A percentile compares a stretch with the other conserved stretches of the same genome.
phyloP scores from a whole-genome alignment of 1,140 invertebrate species.

The Pectinophora gossypiella region DNA sequence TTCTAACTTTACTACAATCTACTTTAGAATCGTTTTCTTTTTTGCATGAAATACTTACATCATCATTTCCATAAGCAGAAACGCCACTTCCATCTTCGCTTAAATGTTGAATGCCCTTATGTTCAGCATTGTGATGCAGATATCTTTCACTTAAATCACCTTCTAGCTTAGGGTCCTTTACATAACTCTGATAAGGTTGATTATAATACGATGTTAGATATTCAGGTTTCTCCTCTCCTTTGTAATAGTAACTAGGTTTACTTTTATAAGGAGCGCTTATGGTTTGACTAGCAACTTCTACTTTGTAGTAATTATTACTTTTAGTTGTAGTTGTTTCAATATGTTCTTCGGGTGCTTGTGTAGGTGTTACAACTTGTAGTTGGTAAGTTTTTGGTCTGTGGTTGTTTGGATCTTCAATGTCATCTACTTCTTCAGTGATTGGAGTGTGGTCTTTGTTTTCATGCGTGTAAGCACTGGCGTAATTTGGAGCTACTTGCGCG shows the following conservation, averaged over 20 bases:
- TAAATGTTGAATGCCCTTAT: slow-evolving; percentile 52
- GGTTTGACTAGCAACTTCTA: slow-evolving; percentile 55
- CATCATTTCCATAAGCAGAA: slow-evolving; percentile 51
- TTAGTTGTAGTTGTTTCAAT: slow-evolving; percentile 39
- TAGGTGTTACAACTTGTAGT: slow-evolving; percentile 16
- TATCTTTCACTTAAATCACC: slow-evolving; percentile 35
- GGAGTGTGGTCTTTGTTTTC: slow-evolving; percentile 53
- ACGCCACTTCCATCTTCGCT: slow-evolving; percentile 49
- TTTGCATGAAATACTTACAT: slow-evolving; percentile 48
- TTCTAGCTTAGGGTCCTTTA: slow-evolving; percentile 13
- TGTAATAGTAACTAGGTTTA: slow-evolving; percentile 11
- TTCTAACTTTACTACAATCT: background rate
- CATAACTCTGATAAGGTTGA: slow-evolving; percentile 16
- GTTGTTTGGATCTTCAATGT: slow-evolving; percentile 49
- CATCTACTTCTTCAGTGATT: slow-evolving; percentile 65
- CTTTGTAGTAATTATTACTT: slow-evolving; percentile 58
- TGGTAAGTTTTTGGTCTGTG: slow-evolving; percentile 14
- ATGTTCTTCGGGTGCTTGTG: slow-evolving; percentile 19
- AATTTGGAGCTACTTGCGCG: slow-evolving; percentile 26
- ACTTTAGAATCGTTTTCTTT: background rate
- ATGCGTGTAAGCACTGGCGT: slow-evolving; percentile 27
- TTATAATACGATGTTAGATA: background rate
- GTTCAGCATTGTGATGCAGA: slow-evolving; percentile 38
- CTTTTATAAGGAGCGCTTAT: slow-evolving; percentile 28
- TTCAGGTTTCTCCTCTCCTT: slow-evolving; percentile 6